Percentiles rank a stretch among this genome's conserved stretches.
Conservation (phyloP, 2,888 invertebrate genomes). For the Tipula unca region DNA sequence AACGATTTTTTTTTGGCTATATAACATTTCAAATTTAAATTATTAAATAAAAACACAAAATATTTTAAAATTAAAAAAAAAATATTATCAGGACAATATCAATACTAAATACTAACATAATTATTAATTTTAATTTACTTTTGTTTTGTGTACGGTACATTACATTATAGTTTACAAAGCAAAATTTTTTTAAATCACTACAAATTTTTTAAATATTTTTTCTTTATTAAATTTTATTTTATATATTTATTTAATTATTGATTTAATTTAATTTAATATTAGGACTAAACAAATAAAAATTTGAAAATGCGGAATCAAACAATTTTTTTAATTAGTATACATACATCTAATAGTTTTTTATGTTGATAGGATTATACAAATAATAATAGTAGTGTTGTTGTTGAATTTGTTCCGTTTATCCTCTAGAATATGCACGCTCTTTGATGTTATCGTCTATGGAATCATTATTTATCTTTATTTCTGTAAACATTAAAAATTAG, state of each 20-base stretch:
- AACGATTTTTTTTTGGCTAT: background rate
- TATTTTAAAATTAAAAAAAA: background rate
- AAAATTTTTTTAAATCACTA: background rate
- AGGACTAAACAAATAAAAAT: background rate
- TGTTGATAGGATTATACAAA: background rate
- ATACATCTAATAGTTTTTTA: background rate
- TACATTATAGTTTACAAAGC: background rate
- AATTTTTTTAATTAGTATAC: background rate
- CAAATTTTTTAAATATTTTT: background rate
- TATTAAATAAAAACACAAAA: background rate
- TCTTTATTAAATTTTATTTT: background rate
- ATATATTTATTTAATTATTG: background rate
- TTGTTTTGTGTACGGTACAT: background rate
- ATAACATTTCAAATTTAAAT: background rate
- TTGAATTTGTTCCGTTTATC: background rate
- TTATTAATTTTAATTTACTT: background rate
- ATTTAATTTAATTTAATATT: background rate
- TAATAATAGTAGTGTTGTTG: background rate
- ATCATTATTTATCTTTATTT: background rate
- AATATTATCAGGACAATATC: background rate
- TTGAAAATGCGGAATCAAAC: background rate
- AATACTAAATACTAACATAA: background rate
- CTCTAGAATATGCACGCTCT: background rate
- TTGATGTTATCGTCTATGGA: background rate
- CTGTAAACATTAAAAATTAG: background rate